phyloP scores from a whole-genome alignment of 2,888 invertebrate genomes.

The Drosophila recens region DNA sequence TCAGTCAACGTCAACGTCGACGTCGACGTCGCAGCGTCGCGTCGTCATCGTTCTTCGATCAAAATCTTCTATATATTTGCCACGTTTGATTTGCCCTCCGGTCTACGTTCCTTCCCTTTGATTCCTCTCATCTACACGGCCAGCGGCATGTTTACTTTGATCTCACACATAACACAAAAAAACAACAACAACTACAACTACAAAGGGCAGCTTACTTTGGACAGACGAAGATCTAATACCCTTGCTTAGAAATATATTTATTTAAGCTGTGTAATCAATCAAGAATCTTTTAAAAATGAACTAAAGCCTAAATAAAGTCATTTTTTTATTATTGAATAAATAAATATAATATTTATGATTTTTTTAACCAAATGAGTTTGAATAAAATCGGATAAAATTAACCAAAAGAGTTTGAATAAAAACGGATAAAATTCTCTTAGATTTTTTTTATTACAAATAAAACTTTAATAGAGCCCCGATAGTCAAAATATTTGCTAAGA shows the following conservation, averaged over 20 bases:
- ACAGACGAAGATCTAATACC: slow-evolving; percentile 5
- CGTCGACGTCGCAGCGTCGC: slow-evolving; percentile 19
- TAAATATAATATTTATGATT: no score
- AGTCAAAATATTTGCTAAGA: no score
- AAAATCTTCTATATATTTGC: slow-evolving; percentile 72
- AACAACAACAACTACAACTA: slow-evolving; percentile 14
- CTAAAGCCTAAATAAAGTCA: no score
- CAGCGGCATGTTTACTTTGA: slow-evolving; percentile 77
- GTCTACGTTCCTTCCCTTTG: not conserved
- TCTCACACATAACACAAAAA: slow-evolving; percentile 58
- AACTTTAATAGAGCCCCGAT: no score
- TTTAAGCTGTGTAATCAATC: no score
- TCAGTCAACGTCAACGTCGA: slow-evolving; percentile 14
- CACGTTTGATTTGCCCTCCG: slow-evolving; percentile 51
- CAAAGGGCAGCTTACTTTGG: not conserved
- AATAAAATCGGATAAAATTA: no score
- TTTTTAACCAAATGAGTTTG: no score
- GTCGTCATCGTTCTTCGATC: slow-evolving; percentile 69
- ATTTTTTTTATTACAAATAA: no score
- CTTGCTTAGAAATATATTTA: not conserved
- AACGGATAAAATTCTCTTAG: no score
- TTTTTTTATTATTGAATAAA: no score
- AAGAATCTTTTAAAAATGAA: no score
- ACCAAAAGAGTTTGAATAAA: no score
- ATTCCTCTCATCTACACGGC: slow-evolving; percentile 26